A percentile compares a stretch with the other conserved stretches of the same genome.
These are phyloP conservation scores for Clanis bilineata DNA, from an alignment of 2,888 invertebrate species.

Conservation along the genomic window DNA sequence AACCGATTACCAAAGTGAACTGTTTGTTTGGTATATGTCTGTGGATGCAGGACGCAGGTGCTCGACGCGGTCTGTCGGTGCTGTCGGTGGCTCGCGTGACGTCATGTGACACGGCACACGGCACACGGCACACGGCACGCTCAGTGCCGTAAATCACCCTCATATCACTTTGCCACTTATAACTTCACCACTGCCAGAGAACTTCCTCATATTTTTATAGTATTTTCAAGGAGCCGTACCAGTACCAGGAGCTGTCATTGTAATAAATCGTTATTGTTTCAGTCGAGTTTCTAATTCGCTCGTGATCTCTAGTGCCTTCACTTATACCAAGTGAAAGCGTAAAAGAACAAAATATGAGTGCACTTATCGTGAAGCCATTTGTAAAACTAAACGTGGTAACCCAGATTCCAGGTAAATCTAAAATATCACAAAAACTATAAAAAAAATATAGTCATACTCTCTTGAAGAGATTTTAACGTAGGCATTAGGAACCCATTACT, in stretches of 20 bases:
- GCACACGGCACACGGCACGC: not conserved
- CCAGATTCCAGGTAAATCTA: not conserved
- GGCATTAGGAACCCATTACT: conserved; percentile 42
- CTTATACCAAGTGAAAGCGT: conserved; percentile 46
- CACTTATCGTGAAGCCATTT: not conserved
- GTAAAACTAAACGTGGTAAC: not conserved
- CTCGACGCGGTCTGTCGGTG: not conserved
- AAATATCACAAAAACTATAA: conserved; percentile 28
- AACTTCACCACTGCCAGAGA: not conserved
- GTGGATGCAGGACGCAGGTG: conserved; percentile 13
- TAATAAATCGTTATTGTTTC: conserved; percentile 53
- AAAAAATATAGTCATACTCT: conserved; percentile 51
- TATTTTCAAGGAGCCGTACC: not conserved
- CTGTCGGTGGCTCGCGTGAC: too few species aligned
- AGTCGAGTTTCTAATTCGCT: conserved; percentile 51
- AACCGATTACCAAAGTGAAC: conserved; percentile 7
- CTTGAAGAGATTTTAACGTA: conserved; percentile 51
- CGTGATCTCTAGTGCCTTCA: conserved; percentile 63
- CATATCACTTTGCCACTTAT: not conserved
- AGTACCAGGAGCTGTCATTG: not conserved
- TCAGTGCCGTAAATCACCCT: not conserved
- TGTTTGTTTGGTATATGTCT: conserved; percentile 25
- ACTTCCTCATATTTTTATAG: conserved; percentile 1
- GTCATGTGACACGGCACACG: too few species aligned
- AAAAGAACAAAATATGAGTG: conserved; percentile 23